A percentile compares a stretch with the other conserved stretches of the same genome.
phyloP scores from a whole-genome alignment of 2,797 vertebrate genomes.

The Scyliorhinus canicula region DNA sequence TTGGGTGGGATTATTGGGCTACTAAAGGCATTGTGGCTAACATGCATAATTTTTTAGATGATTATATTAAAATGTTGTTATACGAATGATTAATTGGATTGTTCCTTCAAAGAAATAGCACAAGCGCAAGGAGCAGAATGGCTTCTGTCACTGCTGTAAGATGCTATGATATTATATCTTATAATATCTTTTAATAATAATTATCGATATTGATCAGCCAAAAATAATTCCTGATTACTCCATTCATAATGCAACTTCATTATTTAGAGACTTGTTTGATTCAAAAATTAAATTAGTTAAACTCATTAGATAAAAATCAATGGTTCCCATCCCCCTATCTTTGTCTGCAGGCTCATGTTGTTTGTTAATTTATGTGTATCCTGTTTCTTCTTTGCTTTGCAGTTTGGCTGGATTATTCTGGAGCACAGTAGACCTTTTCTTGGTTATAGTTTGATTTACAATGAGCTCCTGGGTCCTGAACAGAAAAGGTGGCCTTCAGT shows the following conservation, averaged over 20 bases:
- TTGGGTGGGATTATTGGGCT: not conserved
- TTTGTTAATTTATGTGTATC: not conserved
- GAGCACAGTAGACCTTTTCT: not conserved
- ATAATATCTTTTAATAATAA: not conserved
- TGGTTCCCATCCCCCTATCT: not conserved
- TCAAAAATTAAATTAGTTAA: not conserved
- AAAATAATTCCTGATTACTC: not conserved
- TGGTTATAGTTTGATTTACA: slow-evolving; percentile 39
- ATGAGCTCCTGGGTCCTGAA: slow-evolving; percentile 77
- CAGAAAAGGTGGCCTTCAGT: slow-evolving; percentile 70
- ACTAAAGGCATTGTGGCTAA: not conserved
- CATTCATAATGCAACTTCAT: not conserved
- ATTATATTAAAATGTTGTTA: not conserved
- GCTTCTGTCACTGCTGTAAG: not conserved
- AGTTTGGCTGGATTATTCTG: slow-evolving; percentile 43
- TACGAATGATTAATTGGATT: not conserved
- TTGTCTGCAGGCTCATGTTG: no score
- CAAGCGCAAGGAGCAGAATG: not conserved
- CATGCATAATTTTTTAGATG: not conserved
- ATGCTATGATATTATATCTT: not conserved
- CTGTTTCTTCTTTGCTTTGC: slow-evolving; percentile 41
- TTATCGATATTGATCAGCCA: not conserved
- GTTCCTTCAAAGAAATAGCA: not conserved
- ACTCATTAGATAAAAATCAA: not conserved
- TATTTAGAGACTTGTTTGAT: not conserved